Base-by-base conservation (phyloP, 2,888 invertebrate genomes). In the Odontothrips loti region DNA sequence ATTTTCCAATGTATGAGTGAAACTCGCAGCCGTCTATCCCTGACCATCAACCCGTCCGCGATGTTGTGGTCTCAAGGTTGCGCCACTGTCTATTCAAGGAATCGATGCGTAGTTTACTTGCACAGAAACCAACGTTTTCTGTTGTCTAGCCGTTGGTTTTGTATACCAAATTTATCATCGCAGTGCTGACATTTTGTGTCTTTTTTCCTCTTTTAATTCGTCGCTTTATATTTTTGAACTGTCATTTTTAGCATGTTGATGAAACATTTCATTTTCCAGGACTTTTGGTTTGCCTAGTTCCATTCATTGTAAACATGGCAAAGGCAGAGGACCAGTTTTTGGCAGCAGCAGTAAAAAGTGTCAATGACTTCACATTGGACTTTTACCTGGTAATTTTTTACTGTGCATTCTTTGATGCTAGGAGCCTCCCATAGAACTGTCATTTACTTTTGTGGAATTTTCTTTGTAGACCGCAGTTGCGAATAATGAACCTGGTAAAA, bases 401-500 rank as follows among this genome's bases (percentile, higher is more conserved):
- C 34, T 43, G 34, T 43, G 6, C 6, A 6, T 43, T 43, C 34
- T 43, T 43, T 43, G 2, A 2, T 43, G 34, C 34, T 6, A 43
- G 6, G 34, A 43, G 34, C 6, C 34, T 43, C 3, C 6, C 6
- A 4, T 43, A 6, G 34, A 43, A 43, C 34, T 43, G 34, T 43
- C 34, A 43, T 43, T 43, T 43, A 43, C 34, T 43, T 43, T 43
- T 2, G 34, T 43, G 34, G 34, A 43, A 12, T 27, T 75, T 27
- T 75, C 8, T 27, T 75, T 75, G 27, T 27, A 75, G 68, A 75
- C 23, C 23, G 12, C 23, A 27, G 68, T 27, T 27, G 68, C n/a
- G 10, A 23, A 27, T 1, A 75, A 27, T 27, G 68, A 27, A 1
- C 68, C 68, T 27, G 68, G 68, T 8, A 75, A 81, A 20, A 84